Conservation (phyloP, 2,113 vertebrate species). For the Aythya baeri region DNA sequence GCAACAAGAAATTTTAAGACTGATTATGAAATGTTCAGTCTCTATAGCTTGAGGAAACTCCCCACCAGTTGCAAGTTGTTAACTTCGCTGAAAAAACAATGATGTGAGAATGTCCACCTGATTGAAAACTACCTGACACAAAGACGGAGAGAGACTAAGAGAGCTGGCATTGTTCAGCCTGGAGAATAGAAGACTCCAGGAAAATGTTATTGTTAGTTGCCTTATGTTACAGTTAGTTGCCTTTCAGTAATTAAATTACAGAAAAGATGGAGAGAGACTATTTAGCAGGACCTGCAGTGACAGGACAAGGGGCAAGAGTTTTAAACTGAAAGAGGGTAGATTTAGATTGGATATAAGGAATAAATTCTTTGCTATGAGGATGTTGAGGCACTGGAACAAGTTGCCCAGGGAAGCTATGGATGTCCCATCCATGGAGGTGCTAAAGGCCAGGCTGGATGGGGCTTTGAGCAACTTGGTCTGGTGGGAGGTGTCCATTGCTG, state of each 20-base stretch:
- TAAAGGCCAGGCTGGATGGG: neutral
- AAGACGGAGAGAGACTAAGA: neutral
- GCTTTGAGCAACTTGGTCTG: neutral
- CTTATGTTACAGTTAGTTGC: neutral
- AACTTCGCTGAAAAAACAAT: neutral
- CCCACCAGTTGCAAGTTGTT: neutral
- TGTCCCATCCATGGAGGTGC: neutral
- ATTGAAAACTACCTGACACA: neutral
- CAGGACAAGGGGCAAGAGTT: neutral
- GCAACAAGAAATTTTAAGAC: neutral
- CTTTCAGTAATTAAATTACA: neutral
- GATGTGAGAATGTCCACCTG: neutral
- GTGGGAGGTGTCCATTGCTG: neutral
- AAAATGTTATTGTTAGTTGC: neutral
- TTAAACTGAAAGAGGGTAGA: neutral
- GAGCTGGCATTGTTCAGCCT: neutral
- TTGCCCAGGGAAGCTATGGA: neutral
- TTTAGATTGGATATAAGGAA: neutral
- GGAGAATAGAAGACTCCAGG: neutral
- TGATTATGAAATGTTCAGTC: neutral
- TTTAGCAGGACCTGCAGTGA: neutral
- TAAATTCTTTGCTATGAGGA: neutral
- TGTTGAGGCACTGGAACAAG: neutral
- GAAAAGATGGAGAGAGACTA: neutral
- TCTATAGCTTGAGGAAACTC: neutral